phyloP scores from a whole-genome alignment of 2,113 vertebrate genomes.

The Damaliscus lunatus region DNA sequence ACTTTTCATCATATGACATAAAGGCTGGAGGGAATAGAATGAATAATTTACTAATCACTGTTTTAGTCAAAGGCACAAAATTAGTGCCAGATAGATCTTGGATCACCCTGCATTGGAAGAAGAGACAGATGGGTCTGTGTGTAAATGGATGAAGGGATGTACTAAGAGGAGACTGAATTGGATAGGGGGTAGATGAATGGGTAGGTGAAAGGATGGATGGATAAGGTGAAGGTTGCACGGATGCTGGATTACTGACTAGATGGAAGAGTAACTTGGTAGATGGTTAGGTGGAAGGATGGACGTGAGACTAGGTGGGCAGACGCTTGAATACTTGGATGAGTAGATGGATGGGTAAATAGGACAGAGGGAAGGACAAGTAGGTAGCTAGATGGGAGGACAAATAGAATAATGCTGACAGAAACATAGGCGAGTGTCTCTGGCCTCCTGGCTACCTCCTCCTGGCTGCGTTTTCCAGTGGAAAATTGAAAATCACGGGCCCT shows the following conservation, averaged over 20 bases:
- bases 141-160: neutral
- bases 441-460: conserved; percentile 36
- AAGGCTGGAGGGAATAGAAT: neutral
- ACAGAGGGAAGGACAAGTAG: neutral
- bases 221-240: neutral
- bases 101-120: neutral
- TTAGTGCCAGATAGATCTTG: neutral
- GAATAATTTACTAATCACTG: neutral
- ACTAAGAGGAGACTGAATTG: neutral
- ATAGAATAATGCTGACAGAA: neutral
- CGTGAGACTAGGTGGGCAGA: neutral
- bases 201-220: neutral
- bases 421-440: neutral
- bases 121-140: neutral
- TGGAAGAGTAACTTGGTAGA: neutral
- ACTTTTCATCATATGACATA: neutral
- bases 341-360: neutral
- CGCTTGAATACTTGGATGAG: neutral
- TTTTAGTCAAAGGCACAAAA: neutral
- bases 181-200: neutral
- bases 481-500: conserved; percentile 60
- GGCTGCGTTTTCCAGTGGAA: conserved; percentile 62
- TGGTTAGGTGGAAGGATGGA: neutral
- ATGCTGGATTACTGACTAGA: neutral
- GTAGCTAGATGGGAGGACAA: neutral